Evolutionary conservation across 1,140 invertebrate species (phyloP), one percentile per base, ranked within the genome.

Genomic region (Vanessa tameamea): DNA sequence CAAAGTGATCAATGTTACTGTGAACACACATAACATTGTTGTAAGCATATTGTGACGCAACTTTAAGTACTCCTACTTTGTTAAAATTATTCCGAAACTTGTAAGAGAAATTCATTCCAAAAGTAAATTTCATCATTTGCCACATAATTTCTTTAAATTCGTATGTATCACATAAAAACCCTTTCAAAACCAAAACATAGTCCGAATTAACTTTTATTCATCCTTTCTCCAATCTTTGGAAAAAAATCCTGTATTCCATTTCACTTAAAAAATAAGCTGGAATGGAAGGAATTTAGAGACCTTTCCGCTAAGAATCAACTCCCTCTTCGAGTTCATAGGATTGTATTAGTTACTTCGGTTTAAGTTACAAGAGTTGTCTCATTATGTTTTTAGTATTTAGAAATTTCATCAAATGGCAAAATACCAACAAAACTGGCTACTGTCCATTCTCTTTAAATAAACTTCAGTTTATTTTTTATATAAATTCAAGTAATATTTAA

Each of bases 321-420:
- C 77, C 79, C 80, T 83, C 82, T 82, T 80, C 82, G 78, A 83
- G 80, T 77, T 80, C 82, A 78, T 80, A 72, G 76, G 78, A 85
- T 85, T 81, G 69, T 64, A 69, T 47, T 79, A 69, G 78, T 61
- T 76, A 75, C 12, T 48, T 6, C 15, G 50, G 69, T 64, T 13
- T 37, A 78, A 78, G 75, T 67, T 63, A 78, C 13, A 74, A 76
- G 71, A 48, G 71, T 53, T 53, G n/a, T 4, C 37, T 9, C 6
- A 43, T 43, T 9, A 43, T 43, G 37, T 43, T 43, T 43, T 11
- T 43, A 0, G 37, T 43, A 9, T 43, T 43, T 9, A 43, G 37
- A 43, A 43, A 43, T 9, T 43, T 43, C 37, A 43, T 43, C 9
- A 43, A 43, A 43, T 11, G 8, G 1, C 9, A 43, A 43, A 9